phyloP scores from a whole-genome alignment of 1,140 invertebrate genomes.

The Bombus haemorrhoidalis region DNA sequence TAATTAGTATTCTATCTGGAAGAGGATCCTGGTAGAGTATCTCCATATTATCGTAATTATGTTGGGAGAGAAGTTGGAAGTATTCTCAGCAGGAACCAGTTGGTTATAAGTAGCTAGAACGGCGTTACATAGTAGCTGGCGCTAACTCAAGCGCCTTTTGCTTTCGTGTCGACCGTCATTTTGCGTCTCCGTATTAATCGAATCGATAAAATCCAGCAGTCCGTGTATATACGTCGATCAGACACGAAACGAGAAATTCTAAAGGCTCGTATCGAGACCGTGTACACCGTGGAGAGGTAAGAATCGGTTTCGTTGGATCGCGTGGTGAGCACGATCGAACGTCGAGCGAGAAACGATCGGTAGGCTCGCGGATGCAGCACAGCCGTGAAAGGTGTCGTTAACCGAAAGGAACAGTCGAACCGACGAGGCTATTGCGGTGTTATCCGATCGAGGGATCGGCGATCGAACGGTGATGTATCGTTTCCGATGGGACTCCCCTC shows the following conservation, averaged over 20 bases:
- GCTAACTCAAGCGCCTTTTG: neutral
- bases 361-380: no score
- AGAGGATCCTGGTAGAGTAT: slow-evolving; percentile 13
- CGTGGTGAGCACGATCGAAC: no score
- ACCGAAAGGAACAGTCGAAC: neutral
- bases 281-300: neutral
- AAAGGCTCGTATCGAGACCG: neutral
- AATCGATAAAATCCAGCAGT: neutral
- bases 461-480: slow-evolving; percentile 52
- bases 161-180: neutral
- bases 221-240: no score
- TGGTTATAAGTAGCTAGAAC: neutral
- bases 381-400: slow-evolving; percentile 31
- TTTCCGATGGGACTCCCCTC: slow-evolving; percentile 35
- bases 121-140: neutral
- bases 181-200: slow-evolving; percentile 8
- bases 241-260: neutral
- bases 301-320: neutral
- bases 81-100: slow-evolving; percentile 23
- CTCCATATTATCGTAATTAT: slow-evolving; percentile 52
- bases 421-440: neutral
- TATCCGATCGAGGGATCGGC: slow-evolving; percentile 13
- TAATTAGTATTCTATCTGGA: slow-evolving; percentile 38
- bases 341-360: no score
- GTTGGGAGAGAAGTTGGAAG: neutral